Conservation (phyloP, 2,113 vertebrate genomes). For the Puma concolor region DNA sequence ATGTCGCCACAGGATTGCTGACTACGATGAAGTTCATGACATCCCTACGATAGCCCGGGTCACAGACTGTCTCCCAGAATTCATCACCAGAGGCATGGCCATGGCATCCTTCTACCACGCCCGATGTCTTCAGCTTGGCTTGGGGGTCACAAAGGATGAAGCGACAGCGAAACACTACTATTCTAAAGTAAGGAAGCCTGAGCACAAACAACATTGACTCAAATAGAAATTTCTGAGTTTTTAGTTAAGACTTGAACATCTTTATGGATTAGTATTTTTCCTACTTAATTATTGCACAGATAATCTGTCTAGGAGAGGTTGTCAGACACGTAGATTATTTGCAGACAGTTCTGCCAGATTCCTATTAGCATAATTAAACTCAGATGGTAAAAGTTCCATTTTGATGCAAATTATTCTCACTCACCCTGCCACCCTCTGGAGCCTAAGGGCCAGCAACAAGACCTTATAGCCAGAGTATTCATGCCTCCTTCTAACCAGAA, state of each 20-base stretch:
- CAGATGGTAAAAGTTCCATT: background rate
- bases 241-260: background rate
- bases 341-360: background rate
- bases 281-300: background rate
- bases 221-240: background rate
- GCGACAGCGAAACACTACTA: conserved; percentile 81
- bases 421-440: background rate
- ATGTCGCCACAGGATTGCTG: conserved; percentile 77
- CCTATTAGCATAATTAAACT: background rate
- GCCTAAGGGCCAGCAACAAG: background rate
- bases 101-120: conserved; percentile 89
- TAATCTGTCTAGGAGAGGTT: background rate
- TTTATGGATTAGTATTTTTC: background rate
- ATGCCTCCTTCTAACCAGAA: background rate
- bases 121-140: conserved; percentile 88
- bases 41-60: conserved; percentile 77
- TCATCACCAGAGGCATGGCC: conserved; percentile 85
- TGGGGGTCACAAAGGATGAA: conserved; percentile 82
- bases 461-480: background rate
- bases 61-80: conserved; percentile 85
- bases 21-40: conserved; percentile 78
- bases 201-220: background rate
- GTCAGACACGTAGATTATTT: background rate
- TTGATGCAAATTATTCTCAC: conserved; percentile 14
- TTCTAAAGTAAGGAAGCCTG: conserved; percentile 84